Conservation (phyloP, 2,797 vertebrate species). For the Helarctos malayanus region DNA sequence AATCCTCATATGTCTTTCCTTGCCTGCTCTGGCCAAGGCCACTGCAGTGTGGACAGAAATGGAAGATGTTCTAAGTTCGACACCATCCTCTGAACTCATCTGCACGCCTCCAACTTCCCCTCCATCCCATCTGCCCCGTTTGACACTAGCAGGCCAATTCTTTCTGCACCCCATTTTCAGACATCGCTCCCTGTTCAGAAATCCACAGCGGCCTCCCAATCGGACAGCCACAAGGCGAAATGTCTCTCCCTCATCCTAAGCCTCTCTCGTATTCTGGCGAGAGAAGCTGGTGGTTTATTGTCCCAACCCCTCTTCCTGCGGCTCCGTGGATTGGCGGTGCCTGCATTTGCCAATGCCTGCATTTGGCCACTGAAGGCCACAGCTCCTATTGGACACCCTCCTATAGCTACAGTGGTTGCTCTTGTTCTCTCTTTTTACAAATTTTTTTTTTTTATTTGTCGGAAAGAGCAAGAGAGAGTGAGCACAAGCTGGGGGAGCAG, state of each 20-base stretch:
- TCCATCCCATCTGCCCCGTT: conserved; percentile 3
- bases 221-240: not conserved
- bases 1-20: not conserved
- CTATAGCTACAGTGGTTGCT: not conserved
- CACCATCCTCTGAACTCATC: not conserved
- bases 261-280: not conserved
- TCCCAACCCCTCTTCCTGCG: not conserved
- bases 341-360: not conserved
- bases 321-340: not conserved
- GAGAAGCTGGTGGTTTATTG: not conserved
- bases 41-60: not conserved
- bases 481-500: not conserved
- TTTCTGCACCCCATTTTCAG: not conserved
- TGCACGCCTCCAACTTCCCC: not conserved
- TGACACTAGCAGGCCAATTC: not conserved
- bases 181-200: not conserved
- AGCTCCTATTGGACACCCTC: not conserved
- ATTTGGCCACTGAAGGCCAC: not conserved
- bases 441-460: not conserved
- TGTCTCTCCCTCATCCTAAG: not conserved
- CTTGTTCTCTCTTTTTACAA: not conserved
- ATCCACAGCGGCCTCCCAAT: not conserved
- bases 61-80: conserved; percentile 15
- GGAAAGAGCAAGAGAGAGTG: not conserved
- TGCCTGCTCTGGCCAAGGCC: not conserved